Base-by-base conservation (phyloP, 2,888 invertebrate species). In the Eumacrocentrus americanus region DNA sequence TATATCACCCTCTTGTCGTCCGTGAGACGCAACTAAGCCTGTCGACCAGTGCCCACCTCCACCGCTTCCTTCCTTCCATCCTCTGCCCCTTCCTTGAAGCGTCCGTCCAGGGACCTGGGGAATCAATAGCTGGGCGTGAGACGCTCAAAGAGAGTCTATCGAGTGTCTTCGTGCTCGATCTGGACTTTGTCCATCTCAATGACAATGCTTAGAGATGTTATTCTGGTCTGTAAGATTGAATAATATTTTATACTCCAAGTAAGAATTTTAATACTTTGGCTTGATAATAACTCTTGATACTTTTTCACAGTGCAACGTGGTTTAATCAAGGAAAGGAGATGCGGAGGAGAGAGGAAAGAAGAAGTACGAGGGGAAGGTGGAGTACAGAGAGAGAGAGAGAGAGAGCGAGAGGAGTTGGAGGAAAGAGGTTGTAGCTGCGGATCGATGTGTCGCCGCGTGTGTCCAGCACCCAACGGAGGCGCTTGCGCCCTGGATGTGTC, bases 1-100 rank as follows among this genome's bases (percentile, higher is more conserved):
- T 79, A 79, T 76, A 79, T 79, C 79, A 79, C 76, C 75, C 74
- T 75, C 76, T 75, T 74, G 78, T 79, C 78, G 74, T 76, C 74
- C 72, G 69, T 72, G 74, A 77, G 76, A 75, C 73, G 72, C 73
- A 72, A 78, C 77, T 72, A 74, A 77, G 72, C 72, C 72, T 74
- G 76, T 76, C 76, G 75, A 71, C 76, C 71, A 69, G 70, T 74
- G 70, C 66, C 72, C 72, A 72, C 69, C 69, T 67, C 60, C 62
- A 35, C 46, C 46, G 46, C 46, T 55, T 42, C 47, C 57, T 65
- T 65, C 65, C 62, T 60, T 52, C 61, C 66, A 62, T 64, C 63
- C 58, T 52, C 50, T 55, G 50, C 60, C 40, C 51, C 55, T 25
- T 59, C 44, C 47, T 46, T 12, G 38, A 11, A n/a, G 18, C 48